Conservation (phyloP, 1,140 invertebrate genomes). For the Monomorium pharaonis region DNA sequence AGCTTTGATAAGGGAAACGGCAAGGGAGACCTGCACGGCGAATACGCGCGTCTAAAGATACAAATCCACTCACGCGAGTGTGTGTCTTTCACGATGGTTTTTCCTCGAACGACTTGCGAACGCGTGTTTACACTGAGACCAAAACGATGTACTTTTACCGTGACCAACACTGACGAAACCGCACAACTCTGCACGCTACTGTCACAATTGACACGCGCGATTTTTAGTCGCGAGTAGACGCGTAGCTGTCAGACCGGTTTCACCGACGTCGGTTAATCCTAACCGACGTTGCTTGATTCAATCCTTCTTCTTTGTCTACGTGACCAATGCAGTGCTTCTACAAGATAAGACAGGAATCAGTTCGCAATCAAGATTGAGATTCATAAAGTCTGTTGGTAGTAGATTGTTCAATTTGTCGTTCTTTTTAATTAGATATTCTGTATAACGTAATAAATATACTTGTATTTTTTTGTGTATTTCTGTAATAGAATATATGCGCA, state of each 20-base stretch:
- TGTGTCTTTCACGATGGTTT: background rate
- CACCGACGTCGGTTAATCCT: slow-evolving; percentile 29
- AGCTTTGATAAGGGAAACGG: background rate
- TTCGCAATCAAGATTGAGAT: background rate
- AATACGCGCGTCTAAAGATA: slow-evolving; percentile 6
- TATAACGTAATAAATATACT: background rate
- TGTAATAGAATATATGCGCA: background rate
- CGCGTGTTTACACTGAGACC: background rate
- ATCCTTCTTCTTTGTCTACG: slow-evolving; percentile 30
- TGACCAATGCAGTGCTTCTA: background rate
- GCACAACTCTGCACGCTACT: background rate
- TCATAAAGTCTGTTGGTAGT: background rate
- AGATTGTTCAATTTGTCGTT: background rate
- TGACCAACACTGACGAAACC: background rate
- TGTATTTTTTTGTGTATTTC: background rate
- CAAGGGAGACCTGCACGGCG: background rate
- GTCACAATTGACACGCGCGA: slow-evolving; percentile 24
- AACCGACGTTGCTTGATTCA: slow-evolving; percentile 11
- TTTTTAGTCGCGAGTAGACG: slow-evolving; percentile 32
- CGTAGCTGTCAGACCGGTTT: slow-evolving; percentile 35
- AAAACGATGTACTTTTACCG: background rate
- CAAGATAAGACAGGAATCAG: background rate
- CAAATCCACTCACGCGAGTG: background rate
- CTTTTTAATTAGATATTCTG: background rate
- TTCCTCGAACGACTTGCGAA: background rate